These are phyloP conservation scores for Lucinisca nassula DNA, from an alignment of 2,888 invertebrate genomes.

Conservation along the genomic window DNA sequence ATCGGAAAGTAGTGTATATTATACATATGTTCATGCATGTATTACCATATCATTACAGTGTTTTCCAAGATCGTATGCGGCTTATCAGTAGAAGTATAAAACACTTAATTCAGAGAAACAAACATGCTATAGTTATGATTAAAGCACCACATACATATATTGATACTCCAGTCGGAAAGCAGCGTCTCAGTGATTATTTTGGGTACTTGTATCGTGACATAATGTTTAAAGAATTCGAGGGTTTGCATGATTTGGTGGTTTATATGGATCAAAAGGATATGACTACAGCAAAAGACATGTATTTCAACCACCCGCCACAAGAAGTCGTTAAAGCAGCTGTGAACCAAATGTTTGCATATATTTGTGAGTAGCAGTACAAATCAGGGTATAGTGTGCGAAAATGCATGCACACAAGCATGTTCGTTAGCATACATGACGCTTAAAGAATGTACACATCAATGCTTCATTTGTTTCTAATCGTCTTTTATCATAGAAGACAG, in stretches of 20 bases:
- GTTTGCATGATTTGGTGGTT: not conserved
- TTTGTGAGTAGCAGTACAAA: not conserved
- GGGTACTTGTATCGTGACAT: not conserved
- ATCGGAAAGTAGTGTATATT: not conserved
- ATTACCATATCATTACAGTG: not conserved
- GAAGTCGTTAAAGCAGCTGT: not conserved
- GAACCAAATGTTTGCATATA: not conserved
- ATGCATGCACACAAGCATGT: no score
- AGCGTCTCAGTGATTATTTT: not conserved
- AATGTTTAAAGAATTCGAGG: not conserved
- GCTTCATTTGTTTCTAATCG: no score
- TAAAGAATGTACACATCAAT: no score
- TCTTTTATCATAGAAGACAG: no score
- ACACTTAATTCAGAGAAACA: not conserved
- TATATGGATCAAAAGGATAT: not conserved
- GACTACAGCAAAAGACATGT: not conserved
- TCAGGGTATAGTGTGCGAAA: no score
- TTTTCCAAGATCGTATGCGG: not conserved
- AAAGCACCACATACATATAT: not conserved
- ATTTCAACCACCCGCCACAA: not conserved
- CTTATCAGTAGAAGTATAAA: not conserved
- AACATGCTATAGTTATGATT: not conserved
- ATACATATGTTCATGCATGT: not conserved
- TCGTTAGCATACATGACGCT: no score
- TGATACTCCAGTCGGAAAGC: no score